Conservation (phyloP, 2,113 vertebrate species). For the Gobiocypris rarus region DNA sequence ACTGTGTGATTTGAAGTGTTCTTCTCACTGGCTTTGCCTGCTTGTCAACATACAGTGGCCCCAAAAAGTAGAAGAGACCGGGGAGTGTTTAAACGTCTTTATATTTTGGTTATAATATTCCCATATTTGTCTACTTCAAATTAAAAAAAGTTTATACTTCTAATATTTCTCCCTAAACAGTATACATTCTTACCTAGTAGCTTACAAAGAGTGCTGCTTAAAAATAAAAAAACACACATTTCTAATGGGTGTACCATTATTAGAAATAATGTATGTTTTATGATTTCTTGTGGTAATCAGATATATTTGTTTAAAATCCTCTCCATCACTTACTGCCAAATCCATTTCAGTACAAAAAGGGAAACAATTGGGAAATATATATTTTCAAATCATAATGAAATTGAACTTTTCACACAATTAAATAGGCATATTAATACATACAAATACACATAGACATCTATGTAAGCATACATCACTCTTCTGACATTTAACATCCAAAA, state of each 20-base stretch:
- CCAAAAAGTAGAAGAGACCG: neutral
- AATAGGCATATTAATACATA: too few relatives aligned
- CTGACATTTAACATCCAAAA: neutral
- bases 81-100: neutral
- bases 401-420: too few relatives aligned
- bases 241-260: neutral
- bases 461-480: neutral
- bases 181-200: neutral
- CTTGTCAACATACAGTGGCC: slow-evolving; percentile 2
- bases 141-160: neutral
- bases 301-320: neutral
- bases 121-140: neutral
- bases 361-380: neutral
- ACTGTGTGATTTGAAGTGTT: slow-evolving; percentile 83
- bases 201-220: neutral
- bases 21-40: slow-evolving; percentile 57
- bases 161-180: neutral
- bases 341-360: neutral
- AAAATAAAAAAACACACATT: neutral
- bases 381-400: too few relatives aligned
- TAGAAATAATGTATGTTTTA: neutral
- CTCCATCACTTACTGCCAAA: neutral
- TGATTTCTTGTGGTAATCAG: neutral
- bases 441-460: too few relatives aligned
- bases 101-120: neutral